Evolutionary conservation across 35 echinoderm and acorn worm species (phyloP).

Genomic region (Apostichopus californicus): DNA sequence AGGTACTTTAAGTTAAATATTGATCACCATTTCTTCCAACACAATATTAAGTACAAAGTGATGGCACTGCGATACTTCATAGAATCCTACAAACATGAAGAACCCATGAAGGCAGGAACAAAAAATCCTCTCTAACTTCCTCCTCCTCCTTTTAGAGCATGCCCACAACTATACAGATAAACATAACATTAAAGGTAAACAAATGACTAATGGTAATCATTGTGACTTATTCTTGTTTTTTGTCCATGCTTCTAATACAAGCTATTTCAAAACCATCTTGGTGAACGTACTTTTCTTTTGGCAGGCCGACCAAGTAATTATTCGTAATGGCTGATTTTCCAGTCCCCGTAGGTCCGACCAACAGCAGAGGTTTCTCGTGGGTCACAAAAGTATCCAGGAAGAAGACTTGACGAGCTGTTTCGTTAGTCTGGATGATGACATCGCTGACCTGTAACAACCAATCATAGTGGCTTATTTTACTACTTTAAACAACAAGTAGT

Average conservation of each 20-base stretch:
- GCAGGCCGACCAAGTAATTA: conserved; percentile 81
- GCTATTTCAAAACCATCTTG: no score
- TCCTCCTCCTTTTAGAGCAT: no score
- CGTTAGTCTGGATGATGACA: conserved; percentile 97
- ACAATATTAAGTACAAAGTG: no score
- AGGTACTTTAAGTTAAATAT: no score
- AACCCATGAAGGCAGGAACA: no score
- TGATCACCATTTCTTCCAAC: no score
- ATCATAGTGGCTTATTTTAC: background rate
- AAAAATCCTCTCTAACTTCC: no score
- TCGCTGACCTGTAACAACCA: conserved; percentile 68
- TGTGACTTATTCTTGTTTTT: background rate
- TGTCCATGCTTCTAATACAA: no score
- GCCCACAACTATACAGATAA: no score
- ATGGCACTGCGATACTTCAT: no score
- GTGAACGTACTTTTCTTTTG: conserved; percentile 88
- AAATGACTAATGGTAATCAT: background rate
- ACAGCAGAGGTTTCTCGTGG: conserved; percentile 82
- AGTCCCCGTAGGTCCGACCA: conserved; percentile 93
- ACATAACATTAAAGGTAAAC: background rate
- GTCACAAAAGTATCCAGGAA: conserved; percentile 88
- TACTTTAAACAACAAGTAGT: no score
- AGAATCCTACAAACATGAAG: no score
- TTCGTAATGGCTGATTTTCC: conserved; percentile 99
- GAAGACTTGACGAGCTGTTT: conserved; percentile 90